A percentile compares a stretch with the other conserved stretches of the same genome.
Conservation (phyloP, 2,113 vertebrate genomes). For the Eclectus roratus region DNA sequence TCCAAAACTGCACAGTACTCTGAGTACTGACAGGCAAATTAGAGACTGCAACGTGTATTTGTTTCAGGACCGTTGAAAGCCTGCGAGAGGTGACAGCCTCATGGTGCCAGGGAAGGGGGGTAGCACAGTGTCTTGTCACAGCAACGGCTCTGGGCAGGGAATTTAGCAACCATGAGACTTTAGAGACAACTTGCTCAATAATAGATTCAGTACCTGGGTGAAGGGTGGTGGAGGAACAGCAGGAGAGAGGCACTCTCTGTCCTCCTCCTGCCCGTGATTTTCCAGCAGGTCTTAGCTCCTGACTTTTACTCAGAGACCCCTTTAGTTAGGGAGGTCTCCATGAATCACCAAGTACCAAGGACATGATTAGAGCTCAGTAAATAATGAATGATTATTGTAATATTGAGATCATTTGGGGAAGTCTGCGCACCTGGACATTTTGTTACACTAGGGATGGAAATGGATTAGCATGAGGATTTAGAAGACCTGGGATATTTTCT, state of each 20-base stretch:
- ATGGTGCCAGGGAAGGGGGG: background rate
- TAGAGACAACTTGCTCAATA: background rate
- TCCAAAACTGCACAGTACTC: accelerated
- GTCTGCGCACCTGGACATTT: background rate
- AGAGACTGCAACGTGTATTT: background rate
- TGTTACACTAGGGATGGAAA: background rate
- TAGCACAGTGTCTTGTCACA: background rate
- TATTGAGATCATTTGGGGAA: background rate
- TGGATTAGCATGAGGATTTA: background rate
- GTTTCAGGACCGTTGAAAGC: background rate
- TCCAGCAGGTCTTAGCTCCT: background rate
- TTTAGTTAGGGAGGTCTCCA: background rate
- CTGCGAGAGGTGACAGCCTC: background rate
- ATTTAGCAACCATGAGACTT: background rate
- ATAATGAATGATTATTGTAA: background rate
- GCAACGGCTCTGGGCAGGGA: background rate
- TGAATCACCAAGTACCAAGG: background rate
- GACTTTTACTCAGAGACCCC: background rate
- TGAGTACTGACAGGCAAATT: background rate
- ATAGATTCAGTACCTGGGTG: background rate
- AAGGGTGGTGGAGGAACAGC: background rate
- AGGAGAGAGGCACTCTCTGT: background rate
- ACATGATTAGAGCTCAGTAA: background rate
- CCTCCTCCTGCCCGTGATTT: background rate
- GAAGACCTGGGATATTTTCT: background rate